Evolutionary conservation across 2,888 invertebrate species (phyloP), one percentile per base, ranked within the genome.

Genomic region (Pristionchus fissidentatus): DNA sequence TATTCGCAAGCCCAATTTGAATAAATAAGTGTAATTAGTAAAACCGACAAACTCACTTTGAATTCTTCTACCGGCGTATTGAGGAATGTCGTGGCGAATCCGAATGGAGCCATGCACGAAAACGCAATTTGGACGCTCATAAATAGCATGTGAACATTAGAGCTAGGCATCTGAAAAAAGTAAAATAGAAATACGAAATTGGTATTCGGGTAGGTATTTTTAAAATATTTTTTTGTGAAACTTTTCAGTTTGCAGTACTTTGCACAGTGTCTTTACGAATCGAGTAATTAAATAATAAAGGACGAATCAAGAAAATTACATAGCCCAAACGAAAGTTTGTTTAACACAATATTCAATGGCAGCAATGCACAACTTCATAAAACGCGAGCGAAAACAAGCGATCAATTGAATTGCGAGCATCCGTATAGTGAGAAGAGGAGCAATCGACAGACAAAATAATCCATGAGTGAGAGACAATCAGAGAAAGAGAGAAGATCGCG

Each of bases 21-120:
- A n/a, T n/a, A n/a, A n/a, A n/a, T n/a, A n/a, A n/a, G n/a, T n/a
- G n/a, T n/a, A n/a, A 7, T 55, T n/a, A 55, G 4, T 55, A 4
- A 55, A 55, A 19, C 55, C n/a, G 55, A 55, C 4, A 19, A 7
- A 22, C 66, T 19, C 4, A 66, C 66, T 22, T n/a, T 38, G 22
- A 66, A 66, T 13, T 66, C 66, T 10, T 66, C 29, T 4, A 66
- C 66, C 5, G 66, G 66, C 41, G 66, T 66, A 41, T 66, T 66
- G 38, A 66, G 66, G 32, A 66, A 66, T 19, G 66, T 66, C 0
- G n/a, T n/a, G 3, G 66, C 32, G 10, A 22, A 66, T 19, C 35
- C 66, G 38, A 66, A 38, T 8, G 66, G 38, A 5, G 22, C 66
- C 66, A 66, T 66, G 41, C 38, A 5, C 38, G 66, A 66, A n/a